These are phyloP conservation scores for Hyphantria cunea DNA, from an alignment of 1,140 invertebrate species.

Conservation along the genomic window DNA sequence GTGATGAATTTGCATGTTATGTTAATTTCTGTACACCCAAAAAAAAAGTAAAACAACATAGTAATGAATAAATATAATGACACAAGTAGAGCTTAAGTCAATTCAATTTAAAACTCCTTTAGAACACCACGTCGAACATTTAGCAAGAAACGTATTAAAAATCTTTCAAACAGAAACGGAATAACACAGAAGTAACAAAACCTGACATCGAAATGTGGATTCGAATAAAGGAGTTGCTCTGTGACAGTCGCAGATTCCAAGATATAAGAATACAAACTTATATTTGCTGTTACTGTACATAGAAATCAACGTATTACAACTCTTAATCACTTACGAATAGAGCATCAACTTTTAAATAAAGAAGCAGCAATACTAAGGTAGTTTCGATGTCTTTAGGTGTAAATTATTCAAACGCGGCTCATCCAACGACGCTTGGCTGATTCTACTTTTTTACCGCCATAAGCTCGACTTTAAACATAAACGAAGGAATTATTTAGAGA, in stretches of 20 bases:
- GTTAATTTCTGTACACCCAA: neutral
- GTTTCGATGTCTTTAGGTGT: constrained; percentile 62
- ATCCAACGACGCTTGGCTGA: constrained; percentile 51
- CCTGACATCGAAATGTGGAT: constrained; percentile 52
- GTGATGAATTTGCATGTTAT: neutral
- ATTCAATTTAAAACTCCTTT: no score
- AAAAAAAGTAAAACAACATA: neutral
- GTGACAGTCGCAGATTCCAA: constrained; percentile 50
- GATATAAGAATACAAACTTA: constrained; percentile 39
- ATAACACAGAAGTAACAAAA: constrained; percentile 49
- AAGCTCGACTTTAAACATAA: constrained; percentile 54
- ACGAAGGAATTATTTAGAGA: constrained; percentile 55
- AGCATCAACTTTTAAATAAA: neutral
- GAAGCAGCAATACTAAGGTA: constrained; percentile 4
- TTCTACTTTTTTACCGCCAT: constrained; percentile 58
- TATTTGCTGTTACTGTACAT: constrained; percentile 9
- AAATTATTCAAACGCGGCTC: constrained; percentile 70
- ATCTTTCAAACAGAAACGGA: constrained; percentile 47
- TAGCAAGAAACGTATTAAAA: constrained; percentile 32
- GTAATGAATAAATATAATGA: no score
- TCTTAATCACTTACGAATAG: constrained; percentile 17
- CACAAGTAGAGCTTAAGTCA: no score
- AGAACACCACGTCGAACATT: no score
- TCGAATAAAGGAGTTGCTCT: constrained; percentile 49
- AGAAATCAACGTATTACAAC: constrained; percentile 4